Evolutionary conservation across 2,797 vertebrate genomes (phyloP).

Genomic region (Crocidura indochinensis): DNA sequence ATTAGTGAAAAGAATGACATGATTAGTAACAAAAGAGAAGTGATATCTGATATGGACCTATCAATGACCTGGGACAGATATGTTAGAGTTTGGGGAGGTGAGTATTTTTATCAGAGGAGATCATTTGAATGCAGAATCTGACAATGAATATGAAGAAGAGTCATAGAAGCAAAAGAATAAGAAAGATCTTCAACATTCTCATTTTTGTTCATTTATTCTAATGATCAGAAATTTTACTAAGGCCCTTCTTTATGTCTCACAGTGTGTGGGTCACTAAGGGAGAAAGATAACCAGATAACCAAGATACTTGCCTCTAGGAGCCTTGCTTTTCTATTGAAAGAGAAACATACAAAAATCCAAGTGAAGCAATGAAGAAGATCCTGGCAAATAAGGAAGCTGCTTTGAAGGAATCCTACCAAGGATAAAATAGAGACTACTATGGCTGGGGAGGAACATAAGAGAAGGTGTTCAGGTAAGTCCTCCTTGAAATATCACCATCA

Average conservation of each 20-base stretch:
- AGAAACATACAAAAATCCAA: neutral
- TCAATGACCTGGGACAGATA: no score
- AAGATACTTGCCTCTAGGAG: neutral
- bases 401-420: neutral
- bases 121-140: neutral
- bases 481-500: constrained; percentile 9
- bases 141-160: neutral
- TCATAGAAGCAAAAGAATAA: no score
- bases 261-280: neutral
- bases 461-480: neutral
- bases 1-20: no score
- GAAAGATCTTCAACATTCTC: neutral
- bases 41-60: accelerated
- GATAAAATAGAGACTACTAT: neutral
- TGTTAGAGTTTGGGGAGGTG: no score
- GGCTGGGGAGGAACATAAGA: no score
- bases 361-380: neutral
- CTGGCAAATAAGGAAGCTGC: neutral
- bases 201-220: neutral
- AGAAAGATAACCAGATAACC: neutral
- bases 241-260: neutral
- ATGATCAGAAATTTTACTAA: neutral
- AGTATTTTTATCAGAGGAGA: neutral
- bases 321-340: neutral
- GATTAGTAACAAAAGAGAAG: neutral